A percentile compares a stretch with the other conserved stretches of the same genome.
These are phyloP conservation scores for Antechinus flavipes DNA, from an alignment of 2,113 vertebrate species.

Conservation along the genomic window DNA sequence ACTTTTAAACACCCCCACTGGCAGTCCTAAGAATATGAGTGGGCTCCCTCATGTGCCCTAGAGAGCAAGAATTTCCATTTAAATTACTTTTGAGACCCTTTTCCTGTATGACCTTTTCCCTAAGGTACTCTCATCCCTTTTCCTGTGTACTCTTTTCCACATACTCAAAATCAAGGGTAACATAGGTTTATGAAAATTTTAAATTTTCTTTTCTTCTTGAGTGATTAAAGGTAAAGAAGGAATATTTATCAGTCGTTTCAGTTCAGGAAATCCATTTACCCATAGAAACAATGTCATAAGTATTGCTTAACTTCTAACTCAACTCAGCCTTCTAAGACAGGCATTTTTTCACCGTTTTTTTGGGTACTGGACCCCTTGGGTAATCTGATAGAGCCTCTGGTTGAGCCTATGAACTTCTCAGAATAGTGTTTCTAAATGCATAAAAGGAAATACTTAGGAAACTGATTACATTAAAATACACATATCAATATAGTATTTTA, in stretches of 20 bases:
- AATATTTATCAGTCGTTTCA: background rate
- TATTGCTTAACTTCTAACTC: background rate
- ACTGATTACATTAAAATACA: background rate
- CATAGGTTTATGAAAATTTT: background rate
- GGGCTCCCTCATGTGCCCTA: slow-evolving; percentile 21
- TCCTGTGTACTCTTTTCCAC: background rate
- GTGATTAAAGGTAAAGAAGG: background rate
- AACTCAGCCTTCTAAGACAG: background rate
- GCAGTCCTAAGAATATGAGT: slow-evolving; percentile 1
- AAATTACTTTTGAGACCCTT: background rate
- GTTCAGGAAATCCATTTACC: background rate
- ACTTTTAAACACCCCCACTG: background rate
- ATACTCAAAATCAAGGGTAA: background rate
- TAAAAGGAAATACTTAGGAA: background rate
- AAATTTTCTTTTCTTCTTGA: background rate
- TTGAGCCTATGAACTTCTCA: background rate
- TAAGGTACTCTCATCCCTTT: background rate
- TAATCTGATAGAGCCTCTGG: background rate
- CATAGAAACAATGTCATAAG: background rate
- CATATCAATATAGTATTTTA: background rate
- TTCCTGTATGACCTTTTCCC: background rate
- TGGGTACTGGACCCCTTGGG: background rate
- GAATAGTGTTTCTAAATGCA: background rate
- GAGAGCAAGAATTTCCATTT: background rate
- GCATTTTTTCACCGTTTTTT: background rate